These are phyloP conservation scores for Pyrgilauda ruficollis DNA, from an alignment of 2,113 vertebrate genomes.

Conservation along the genomic window DNA sequence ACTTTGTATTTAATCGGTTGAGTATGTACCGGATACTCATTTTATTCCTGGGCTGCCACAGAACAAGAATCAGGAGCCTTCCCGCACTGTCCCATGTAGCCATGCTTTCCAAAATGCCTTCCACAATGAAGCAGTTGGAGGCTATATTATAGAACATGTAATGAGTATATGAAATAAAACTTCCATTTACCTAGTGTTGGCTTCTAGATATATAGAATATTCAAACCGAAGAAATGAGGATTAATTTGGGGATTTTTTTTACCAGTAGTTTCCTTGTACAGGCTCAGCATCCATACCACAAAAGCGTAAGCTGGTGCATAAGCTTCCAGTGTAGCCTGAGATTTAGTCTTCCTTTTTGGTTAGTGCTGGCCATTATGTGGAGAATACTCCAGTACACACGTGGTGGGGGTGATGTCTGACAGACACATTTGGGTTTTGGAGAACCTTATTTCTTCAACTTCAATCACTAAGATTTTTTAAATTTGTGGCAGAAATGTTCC, in stretches of 20 bases:
- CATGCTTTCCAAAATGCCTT: not conserved
- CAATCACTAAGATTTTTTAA: not conserved
- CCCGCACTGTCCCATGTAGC: not conserved
- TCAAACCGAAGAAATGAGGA: not conserved
- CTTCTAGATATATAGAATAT: not conserved
- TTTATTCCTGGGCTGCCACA: not conserved
- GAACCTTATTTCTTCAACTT: not conserved
- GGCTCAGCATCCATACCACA: not conserved
- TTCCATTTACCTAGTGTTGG: not conserved
- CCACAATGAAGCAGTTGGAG: not conserved
- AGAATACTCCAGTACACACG: not conserved
- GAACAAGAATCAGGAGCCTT: not conserved
- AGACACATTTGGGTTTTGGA: not conserved
- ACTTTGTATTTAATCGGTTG: not conserved
- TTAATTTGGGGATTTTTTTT: not conserved
- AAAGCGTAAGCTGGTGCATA: not conserved
- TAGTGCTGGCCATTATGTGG: not conserved
- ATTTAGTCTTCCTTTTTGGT: not conserved
- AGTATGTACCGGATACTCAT: accelerated
- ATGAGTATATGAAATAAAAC: not conserved
- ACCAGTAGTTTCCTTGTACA: not conserved
- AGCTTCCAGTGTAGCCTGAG: not conserved
- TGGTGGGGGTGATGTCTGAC: not conserved
- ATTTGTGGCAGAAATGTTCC: not conserved
- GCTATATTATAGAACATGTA: not conserved